These are phyloP conservation scores for Chaetodon trifascialis DNA, from an alignment of 2,113 vertebrate genomes.

Conservation along the genomic window DNA sequence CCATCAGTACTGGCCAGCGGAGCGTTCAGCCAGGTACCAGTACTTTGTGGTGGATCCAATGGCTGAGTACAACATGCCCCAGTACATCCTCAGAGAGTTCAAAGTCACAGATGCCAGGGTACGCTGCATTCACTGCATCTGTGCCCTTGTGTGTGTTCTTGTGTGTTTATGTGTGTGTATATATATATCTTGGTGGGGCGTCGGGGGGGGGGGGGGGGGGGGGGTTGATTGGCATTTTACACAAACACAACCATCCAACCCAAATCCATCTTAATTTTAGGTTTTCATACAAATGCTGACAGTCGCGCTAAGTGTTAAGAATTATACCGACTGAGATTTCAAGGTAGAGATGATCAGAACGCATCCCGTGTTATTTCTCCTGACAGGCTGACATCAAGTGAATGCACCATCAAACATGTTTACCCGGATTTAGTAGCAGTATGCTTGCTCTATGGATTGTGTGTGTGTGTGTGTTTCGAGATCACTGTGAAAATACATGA, in stretches of 20 bases:
- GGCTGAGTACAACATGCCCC: slow-evolving; percentile 99
- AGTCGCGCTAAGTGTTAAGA: slow-evolving; percentile 51
- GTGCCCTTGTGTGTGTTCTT: background rate
- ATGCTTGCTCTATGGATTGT: slow-evolving; percentile 41
- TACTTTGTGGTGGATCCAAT: slow-evolving; percentile 98
- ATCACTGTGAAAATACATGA: slow-evolving; percentile 73
- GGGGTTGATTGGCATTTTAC: slow-evolving; percentile 39
- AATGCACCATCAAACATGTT: slow-evolving; percentile 70
- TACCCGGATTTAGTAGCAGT: slow-evolving; percentile 55
- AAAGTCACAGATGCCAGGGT: slow-evolving; percentile 98
- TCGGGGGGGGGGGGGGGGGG: background rate
- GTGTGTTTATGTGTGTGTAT: slow-evolving; percentile 3
- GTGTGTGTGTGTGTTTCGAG: slow-evolving; percentile 23
- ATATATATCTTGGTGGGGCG: background rate
- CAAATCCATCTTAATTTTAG: slow-evolving; percentile 59
- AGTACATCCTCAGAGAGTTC: slow-evolving; percentile 97
- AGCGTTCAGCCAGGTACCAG: slow-evolving; percentile 96
- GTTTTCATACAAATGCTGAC: slow-evolving; percentile 40
- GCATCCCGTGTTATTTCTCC: slow-evolving; percentile 60
- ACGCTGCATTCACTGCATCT: slow-evolving; percentile 60
- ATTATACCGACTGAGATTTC: slow-evolving; percentile 60
- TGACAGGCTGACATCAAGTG: slow-evolving; percentile 67
- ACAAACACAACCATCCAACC: slow-evolving; percentile 41
- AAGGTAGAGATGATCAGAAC: slow-evolving; percentile 66
- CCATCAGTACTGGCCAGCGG: slow-evolving; percentile 97